Conservation (phyloP, 2,113 vertebrate species). For the Potamarius usumacintae region DNA sequence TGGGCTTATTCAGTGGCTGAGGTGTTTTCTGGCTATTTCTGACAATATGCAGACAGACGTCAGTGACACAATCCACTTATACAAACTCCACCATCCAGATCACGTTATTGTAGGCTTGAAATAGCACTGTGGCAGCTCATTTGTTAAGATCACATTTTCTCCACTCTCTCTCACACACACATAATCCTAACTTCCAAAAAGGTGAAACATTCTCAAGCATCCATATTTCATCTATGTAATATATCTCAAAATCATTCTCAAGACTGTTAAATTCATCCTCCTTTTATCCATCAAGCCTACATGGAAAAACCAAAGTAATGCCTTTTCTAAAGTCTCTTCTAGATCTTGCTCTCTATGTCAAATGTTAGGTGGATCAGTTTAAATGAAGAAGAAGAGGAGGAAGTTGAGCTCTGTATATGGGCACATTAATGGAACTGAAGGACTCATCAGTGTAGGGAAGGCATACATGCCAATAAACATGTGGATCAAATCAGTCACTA, state of each 20-base stretch:
- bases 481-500: conserved; percentile 31
- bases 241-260: not conserved
- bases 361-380: not conserved
- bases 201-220: not conserved
- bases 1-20: conserved; percentile 53
- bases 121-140: conserved; percentile 28
- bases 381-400: not conserved
- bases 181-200: not conserved
- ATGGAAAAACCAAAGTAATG: not conserved
- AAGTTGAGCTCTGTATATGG: not conserved
- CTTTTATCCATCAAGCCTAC: not conserved
- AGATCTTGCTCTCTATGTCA: not conserved
- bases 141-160: not conserved
- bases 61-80: conserved; percentile 49
- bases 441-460: not conserved
- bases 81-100: conserved; percentile 28
- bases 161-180: not conserved
- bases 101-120: conserved; percentile 42
- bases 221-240: not conserved
- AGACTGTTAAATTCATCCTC: not conserved
- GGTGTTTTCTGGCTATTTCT: conserved; percentile 46
- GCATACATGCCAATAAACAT: conserved; percentile 15
- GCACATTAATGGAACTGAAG: not conserved
- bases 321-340: not conserved
- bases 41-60: conserved; percentile 59